Conservation (phyloP, 2,797 vertebrate species). For the Momotus momota region DNA sequence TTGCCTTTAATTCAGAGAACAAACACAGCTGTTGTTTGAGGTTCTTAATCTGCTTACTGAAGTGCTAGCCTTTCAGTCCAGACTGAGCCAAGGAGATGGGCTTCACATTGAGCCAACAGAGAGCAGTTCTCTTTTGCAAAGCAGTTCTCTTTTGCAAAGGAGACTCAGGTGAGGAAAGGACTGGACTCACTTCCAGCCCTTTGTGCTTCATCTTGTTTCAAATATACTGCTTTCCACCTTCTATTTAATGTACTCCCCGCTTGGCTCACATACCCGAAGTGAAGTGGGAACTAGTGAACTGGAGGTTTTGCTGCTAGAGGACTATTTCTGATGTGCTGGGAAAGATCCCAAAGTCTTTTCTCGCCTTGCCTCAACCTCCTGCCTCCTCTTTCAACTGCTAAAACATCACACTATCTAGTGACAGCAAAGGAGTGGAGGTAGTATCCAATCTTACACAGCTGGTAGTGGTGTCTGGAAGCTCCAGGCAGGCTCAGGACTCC, state of each 20-base stretch:
- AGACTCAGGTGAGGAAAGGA: neutral
- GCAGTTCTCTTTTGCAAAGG: neutral
- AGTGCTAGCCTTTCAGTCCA: slow-evolving; percentile 35
- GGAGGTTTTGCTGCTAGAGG: neutral
- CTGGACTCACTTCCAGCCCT: neutral
- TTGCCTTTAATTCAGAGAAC: slow-evolving; percentile 72
- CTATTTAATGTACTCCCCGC: neutral
- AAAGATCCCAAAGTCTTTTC: slow-evolving; percentile 45
- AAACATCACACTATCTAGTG: slow-evolving; percentile 6
- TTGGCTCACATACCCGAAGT: neutral
- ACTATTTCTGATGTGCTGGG: slow-evolving; percentile 8
- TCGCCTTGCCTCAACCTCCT: slow-evolving; percentile 35
- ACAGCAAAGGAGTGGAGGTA: neutral
- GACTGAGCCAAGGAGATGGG: neutral
- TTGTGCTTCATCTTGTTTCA: neutral
- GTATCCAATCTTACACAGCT: neutral
- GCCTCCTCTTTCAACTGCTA: slow-evolving; percentile 1
- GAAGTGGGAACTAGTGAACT: neutral
- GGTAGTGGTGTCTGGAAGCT: neutral
- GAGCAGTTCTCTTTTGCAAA: neutral
- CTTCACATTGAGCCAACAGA: neutral
- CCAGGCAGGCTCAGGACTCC: neutral
- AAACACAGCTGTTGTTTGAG: slow-evolving; percentile 79
- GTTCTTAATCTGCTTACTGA: slow-evolving; percentile 75
- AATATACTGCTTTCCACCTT: neutral